These are phyloP conservation scores for Parazoanthus atlanticus DNA, from an alignment of 92 coral and sea anemone species.

Conservation along the genomic window DNA sequence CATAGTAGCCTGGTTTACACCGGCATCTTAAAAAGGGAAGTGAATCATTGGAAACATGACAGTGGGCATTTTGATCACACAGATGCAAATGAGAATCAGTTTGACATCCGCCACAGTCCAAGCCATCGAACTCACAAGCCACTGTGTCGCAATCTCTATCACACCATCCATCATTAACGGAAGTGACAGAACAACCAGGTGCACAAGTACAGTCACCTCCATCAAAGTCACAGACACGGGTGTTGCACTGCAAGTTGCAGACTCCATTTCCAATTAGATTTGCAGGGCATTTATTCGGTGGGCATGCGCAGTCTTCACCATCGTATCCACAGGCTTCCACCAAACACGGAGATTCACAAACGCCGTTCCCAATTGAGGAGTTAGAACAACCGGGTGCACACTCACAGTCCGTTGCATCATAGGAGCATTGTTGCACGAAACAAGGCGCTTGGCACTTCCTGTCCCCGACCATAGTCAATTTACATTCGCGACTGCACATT, in stretches of 20 bases:
- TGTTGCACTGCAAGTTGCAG: conserved; percentile 62
- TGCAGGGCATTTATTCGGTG: conserved; percentile 53
- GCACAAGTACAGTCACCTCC: conserved; percentile 74
- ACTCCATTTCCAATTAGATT: conserved; percentile 57
- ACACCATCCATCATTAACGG: conserved; percentile 62
- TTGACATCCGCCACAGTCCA: conserved; percentile 71
- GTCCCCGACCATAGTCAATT: conserved; percentile 63
- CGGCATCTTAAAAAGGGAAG: conserved; percentile 57
- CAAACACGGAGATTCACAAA: conserved; percentile 57
- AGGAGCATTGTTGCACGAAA: conserved; percentile 65
- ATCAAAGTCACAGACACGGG: conserved; percentile 55
- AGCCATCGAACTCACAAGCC: conserved; percentile 63
- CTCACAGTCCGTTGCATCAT: conserved; percentile 67
- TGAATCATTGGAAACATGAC: conserved; percentile 41
- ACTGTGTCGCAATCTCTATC: conserved; percentile 58
- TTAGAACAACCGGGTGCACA: conserved; percentile 68
- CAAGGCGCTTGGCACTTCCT: conserved; percentile 62
- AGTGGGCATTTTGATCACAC: conserved; percentile 63
- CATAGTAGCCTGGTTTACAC: conserved; percentile 61
- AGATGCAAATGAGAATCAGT: conserved; percentile 50
- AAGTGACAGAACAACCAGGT: conserved; percentile 55
- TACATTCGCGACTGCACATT: conserved; percentile 60
- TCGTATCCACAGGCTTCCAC: conserved; percentile 63
- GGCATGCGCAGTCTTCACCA: conserved; percentile 60
- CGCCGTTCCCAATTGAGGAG: conserved; percentile 58